Percentiles rank a stretch among this genome's conserved stretches.
Conservation (phyloP, 2,113 vertebrate genomes). For the Colinus virginianus region DNA sequence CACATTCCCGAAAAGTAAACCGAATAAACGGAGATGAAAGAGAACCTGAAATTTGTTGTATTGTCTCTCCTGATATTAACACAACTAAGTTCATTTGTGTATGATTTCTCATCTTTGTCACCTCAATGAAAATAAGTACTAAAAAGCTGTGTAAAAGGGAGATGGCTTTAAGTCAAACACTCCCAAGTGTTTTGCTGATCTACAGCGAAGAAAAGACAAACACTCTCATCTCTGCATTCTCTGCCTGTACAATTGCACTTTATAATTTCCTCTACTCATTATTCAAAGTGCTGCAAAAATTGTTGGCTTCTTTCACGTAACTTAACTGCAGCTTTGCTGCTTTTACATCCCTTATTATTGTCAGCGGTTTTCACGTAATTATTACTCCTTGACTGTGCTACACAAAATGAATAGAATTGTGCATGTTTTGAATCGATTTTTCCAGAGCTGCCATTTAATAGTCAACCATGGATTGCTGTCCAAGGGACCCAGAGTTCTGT, state of each 20-base stretch:
- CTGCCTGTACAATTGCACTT: accelerated
- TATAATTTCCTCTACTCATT: background rate
- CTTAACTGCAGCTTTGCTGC: background rate
- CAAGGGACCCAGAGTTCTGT: background rate
- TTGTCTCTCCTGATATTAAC: background rate
- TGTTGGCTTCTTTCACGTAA: background rate
- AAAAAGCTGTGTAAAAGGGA: background rate
- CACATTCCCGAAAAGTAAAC: background rate
- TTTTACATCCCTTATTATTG: background rate
- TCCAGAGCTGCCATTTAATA: background rate
- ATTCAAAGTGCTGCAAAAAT: background rate
- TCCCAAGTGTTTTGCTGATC: background rate
- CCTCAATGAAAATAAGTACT: background rate
- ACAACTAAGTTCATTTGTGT: background rate
- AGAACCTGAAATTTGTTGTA: background rate
- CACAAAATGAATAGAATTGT: background rate
- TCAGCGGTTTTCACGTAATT: background rate
- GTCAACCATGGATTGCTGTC: background rate
- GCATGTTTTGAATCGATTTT: background rate
- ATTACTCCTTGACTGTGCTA: background rate
- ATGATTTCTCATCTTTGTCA: background rate
- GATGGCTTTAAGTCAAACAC: background rate
- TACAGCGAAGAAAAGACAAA: background rate
- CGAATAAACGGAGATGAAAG: background rate
- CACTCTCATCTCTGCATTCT: background rate